A percentile compares a stretch with the other conserved stretches of the same genome.
Evolutionary conservation across 2,888 invertebrate species (phyloP).

Genomic region (Aethes cnicana): DNA sequence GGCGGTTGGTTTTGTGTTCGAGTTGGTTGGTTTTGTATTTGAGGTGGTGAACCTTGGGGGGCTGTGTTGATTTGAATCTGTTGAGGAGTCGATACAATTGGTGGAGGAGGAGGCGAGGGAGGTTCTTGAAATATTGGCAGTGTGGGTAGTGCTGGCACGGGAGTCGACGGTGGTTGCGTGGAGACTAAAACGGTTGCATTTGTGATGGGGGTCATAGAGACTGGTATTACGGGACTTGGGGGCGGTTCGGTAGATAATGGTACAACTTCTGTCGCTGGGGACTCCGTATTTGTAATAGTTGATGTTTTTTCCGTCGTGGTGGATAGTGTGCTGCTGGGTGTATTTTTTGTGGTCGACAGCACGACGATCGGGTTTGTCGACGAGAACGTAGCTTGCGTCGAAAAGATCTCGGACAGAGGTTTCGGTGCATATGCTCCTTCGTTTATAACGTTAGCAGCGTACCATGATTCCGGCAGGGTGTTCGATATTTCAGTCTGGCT

Average conservation of each 20-base stretch:
- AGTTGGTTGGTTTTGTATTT: too few species aligned
- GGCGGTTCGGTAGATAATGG: conserved; percentile 17
- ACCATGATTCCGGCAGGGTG: conserved; percentile 61
- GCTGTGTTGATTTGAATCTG: conserved; percentile 22
- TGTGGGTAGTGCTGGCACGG: conserved; percentile 14
- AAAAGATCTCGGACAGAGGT: conserved; percentile 67
- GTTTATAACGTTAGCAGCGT: conserved; percentile 68
- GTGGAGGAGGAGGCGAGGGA: conserved; percentile 13
- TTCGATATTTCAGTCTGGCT: conserved; percentile 65
- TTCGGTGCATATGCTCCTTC: conserved; percentile 65
- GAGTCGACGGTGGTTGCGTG: conserved; percentile 8
- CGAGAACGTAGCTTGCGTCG: conserved; percentile 57
- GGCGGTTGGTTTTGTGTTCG: conserved; percentile 30
- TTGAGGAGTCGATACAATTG: conserved; percentile 20
- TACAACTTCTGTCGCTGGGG: conserved; percentile 8
- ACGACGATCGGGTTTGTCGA: conserved; percentile 57
- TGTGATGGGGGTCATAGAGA: too few species aligned
- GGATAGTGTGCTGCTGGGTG: conserved; percentile 22
- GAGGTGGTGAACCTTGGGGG: conserved; percentile 33
- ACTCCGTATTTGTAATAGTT: conserved; percentile 21
- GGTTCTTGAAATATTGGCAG: conserved; percentile 13
- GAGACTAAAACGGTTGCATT: background rate
- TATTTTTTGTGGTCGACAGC: conserved; percentile 28
- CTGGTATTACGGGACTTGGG: conserved; percentile 14
- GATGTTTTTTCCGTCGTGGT: conserved; percentile 26